These are phyloP conservation scores for pig (Sus scrofa) DNA, from an alignment of 2,113 vertebrate genomes.

Conservation along the genomic window DNA sequence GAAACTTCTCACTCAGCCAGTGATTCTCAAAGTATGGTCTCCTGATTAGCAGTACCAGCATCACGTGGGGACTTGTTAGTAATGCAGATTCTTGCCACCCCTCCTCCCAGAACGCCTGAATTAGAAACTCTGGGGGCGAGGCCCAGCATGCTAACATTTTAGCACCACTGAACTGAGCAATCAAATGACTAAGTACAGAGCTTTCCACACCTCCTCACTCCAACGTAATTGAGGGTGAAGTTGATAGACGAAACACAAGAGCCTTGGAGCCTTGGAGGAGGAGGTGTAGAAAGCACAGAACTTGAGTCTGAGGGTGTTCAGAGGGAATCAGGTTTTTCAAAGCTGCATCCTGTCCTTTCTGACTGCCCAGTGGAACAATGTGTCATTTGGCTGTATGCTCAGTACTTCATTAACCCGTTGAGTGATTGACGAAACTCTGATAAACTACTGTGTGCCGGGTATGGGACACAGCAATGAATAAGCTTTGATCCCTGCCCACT, in stretches of 20 bases:
- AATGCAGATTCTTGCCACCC: not conserved
- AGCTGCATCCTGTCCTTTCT: not conserved
- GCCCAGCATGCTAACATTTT: not conserved
- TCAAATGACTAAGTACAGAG: constrained; percentile 27
- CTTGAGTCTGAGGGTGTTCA: not conserved
- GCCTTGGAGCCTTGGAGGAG: not conserved
- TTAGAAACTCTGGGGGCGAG: not conserved
- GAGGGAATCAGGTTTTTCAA: not conserved
- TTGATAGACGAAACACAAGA: not conserved
- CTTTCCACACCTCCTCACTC: not conserved
- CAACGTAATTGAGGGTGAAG: not conserved
- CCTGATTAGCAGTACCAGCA: not conserved
- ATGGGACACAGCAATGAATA: not conserved
- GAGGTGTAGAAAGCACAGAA: not conserved
- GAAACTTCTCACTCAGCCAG: not conserved
- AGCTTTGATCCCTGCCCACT: not conserved
- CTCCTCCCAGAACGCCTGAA: not conserved
- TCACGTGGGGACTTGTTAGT: not conserved
- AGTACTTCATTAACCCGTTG: not conserved
- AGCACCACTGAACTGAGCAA: not conserved
- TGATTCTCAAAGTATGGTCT: not conserved
- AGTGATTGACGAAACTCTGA: not conserved
- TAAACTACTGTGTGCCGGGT: not conserved
- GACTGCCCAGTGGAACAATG: not conserved
- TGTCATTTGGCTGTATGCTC: not conserved